Conservation (phyloP, 2,888 invertebrate species). For the Ethmia dodecea region DNA sequence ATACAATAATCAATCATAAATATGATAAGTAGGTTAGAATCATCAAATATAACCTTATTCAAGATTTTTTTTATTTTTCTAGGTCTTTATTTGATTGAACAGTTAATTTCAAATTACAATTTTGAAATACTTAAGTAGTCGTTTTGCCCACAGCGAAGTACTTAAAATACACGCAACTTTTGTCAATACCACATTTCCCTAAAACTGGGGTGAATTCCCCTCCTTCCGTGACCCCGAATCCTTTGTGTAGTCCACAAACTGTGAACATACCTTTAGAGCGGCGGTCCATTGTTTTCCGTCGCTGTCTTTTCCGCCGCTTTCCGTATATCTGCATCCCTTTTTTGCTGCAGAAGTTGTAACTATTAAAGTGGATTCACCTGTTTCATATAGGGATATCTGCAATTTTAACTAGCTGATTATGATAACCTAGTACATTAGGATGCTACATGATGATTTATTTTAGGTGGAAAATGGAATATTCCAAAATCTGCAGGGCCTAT, state of each 20-base stretch:
- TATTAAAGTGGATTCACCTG: constrained; percentile 26
- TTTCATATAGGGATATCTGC: constrained; percentile 6
- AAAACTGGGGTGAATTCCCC: constrained; percentile 29
- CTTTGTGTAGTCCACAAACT: constrained; percentile 57
- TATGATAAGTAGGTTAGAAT: too few relatives aligned
- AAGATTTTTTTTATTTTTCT: too few relatives aligned
- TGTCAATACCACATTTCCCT: background rate
- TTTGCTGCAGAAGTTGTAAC: constrained; percentile 33
- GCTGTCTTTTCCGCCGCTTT: constrained; percentile 23
- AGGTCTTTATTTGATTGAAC: too few relatives aligned
- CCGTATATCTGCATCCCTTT: constrained; percentile 24
- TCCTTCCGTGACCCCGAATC: constrained; percentile 44
- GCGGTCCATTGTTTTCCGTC: constrained; percentile 39
- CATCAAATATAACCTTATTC: too few relatives aligned
- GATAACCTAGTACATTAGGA: background rate
- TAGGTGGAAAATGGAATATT: too few relatives aligned
- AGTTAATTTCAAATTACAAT: too few relatives aligned
- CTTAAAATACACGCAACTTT: too few relatives aligned
- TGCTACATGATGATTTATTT: too few relatives aligned
- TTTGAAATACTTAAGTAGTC: too few relatives aligned
- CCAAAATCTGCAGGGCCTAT: too few relatives aligned
- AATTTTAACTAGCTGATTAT: constrained; percentile 5
- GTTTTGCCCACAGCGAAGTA: too few relatives aligned
- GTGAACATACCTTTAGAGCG: constrained; percentile 40
- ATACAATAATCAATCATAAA: too few relatives aligned